A percentile compares a stretch with the other conserved stretches of the same genome.
Conservation (phyloP, 2,888 invertebrate species). For the Macrosiphum euphorbiae region DNA sequence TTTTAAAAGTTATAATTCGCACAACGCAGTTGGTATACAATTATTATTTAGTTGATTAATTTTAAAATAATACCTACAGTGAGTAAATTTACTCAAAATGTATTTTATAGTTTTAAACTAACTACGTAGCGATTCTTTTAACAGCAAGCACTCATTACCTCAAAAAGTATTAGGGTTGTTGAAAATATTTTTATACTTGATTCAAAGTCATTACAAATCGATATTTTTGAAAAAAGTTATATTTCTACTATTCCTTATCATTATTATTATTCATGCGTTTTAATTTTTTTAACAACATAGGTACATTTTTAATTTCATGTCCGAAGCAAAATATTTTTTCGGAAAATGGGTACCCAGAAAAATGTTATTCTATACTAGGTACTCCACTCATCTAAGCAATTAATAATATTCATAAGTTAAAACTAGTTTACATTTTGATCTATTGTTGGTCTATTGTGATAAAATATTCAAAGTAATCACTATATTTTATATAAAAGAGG, state of each 20-base stretch:
- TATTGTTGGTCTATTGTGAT: too few relatives aligned
- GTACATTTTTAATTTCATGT: not conserved
- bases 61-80: not conserved
- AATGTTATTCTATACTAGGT: not conserved
- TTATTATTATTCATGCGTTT: not conserved
- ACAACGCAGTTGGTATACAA: not conserved
- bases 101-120: not conserved
- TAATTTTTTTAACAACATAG: not conserved
- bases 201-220: not conserved
- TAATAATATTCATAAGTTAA: not conserved
- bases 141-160: not conserved
- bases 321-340: not conserved
- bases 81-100: not conserved
- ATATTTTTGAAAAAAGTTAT: not conserved
- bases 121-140: not conserved
- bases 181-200: not conserved
- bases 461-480: not conserved
- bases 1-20: not conserved
- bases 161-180: not conserved
- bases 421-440: too few relatives aligned
- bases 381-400: not conserved
- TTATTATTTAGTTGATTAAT: constrained; percentile 4
- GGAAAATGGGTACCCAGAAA: not conserved
- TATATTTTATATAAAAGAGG: not conserved
- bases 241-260: not conserved